A percentile compares a stretch with the other conserved stretches of the same genome.
These are phyloP conservation scores for Chondrilla cf. caribensis DNA, from an alignment of 37 sponge, comb jelly and placozoan genomes.

Conservation along the genomic window DNA sequence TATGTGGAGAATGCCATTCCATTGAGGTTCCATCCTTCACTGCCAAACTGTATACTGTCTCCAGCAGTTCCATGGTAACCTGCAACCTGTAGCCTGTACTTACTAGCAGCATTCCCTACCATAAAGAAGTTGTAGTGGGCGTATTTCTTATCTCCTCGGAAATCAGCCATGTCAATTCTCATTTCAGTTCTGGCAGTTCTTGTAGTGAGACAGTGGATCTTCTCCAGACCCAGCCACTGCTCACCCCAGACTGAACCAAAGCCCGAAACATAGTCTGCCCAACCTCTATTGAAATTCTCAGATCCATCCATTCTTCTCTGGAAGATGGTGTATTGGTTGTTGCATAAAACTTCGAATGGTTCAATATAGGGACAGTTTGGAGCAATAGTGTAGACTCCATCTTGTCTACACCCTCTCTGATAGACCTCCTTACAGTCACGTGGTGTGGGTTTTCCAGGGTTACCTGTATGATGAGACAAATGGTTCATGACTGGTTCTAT, in stretches of 20 bases:
- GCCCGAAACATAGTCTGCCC: constrained; percentile 20
- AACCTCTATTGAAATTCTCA: not conserved
- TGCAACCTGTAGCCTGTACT: constrained; percentile 21
- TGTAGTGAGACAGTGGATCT: constrained; percentile 23
- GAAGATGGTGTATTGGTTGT: not conserved
- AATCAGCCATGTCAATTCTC: constrained; percentile 13
- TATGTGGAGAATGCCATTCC: constrained; percentile 23
- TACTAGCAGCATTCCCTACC: not conserved
- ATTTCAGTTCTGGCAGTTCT: not conserved
- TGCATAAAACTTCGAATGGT: too few species aligned
- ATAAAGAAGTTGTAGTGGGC: constrained; percentile 25
- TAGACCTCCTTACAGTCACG: too few species aligned
- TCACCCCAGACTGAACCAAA: constrained; percentile 10
- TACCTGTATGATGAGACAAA: too few species aligned
- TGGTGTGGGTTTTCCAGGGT: too few species aligned
- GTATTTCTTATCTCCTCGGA: constrained; percentile 7
- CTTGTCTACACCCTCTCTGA: too few species aligned
- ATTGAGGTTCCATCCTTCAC: not conserved
- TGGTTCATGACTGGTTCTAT: too few species aligned
- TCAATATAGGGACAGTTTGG: too few species aligned
- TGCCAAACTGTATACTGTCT: constrained; percentile 18
- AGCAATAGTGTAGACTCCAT: too few species aligned
- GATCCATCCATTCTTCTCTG: constrained; percentile 33
- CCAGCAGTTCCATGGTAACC: constrained; percentile 17
- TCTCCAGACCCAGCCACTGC: constrained; percentile 22